Evolutionary conservation across 2,113 vertebrate genomes (phyloP), one percentile per base, ranked within the genome.

Genomic region (Microcebus lehilahytsara): DNA sequence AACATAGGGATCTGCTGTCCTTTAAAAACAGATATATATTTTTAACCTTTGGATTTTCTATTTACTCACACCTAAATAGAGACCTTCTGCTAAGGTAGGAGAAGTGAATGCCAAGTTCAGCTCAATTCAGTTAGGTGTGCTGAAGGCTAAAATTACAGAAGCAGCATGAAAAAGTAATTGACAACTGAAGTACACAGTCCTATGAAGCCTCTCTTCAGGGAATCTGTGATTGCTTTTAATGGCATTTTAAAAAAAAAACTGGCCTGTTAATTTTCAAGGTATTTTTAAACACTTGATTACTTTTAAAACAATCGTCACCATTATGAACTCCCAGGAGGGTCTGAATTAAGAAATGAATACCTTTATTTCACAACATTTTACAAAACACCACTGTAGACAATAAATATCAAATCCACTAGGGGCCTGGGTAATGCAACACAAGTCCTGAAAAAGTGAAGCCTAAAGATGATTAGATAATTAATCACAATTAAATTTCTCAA

Each of bases 81-180:
- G 51, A 93, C 79, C 40, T 92, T 96, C 87, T 86, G 77, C 92
- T 97, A 96, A 77, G 89, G 84, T 12, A 95, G 84, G 72, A 90
- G 85, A 97, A 97, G 85, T 78, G 81, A 97, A 96, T 92, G 60
- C 58, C 62, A 95, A 71, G 53, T 97, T 97, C 91, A 97, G 87
- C 62, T 98, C 83, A 91, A 97, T 91, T 97, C 92, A 89, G 49
- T 96, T 89, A 94, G 72, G 58, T 96, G 84, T 90, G 91, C 93
- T 95, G 85, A 98, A 98, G 88, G 95, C 94, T 98, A 96, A 98
- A 98, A 97, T 97, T n/a, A 96, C 42, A 92, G 30, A 84, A 98
- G 94, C 67, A 95, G 46, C 58, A 85, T 80, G 77, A 96, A 96
- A 74, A 97, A 96, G 97, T 74, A 97, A 93, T 95, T 98, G 97